Evolutionary conservation across 1,140 invertebrate genomes (phyloP), one percentile per base, ranked within the genome.

Genomic region (Eriosoma lanigerum): DNA sequence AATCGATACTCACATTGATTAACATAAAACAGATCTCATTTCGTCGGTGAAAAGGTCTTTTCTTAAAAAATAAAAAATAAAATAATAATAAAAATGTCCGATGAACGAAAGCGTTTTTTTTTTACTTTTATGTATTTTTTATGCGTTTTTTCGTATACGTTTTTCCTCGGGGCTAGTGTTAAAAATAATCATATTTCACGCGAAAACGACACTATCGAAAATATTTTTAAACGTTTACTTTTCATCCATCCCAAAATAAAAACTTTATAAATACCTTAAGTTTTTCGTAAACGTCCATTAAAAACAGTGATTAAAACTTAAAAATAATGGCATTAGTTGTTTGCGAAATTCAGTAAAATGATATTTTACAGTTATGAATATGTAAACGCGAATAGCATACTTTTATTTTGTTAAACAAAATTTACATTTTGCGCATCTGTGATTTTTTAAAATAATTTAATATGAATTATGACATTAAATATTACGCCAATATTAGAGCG

Each of bases 301-400:
- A n/a, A 62, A 62, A 62, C 58, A 8, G 60, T 32, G 60, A 62
- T 62, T 62, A 62, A 62, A 62, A 38, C 26, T 62, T 62, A 62
- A 62, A 62, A 32, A 62, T 32, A 62, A 62, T 32, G 26, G 10
- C 1, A 32, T 62, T 62, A 62, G 26, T 62, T 32, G 24, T 62
- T 62, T 32, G 8, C 19, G 60, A 10, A 62, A 62, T 62, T 29
- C 17, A 3, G 19, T 29, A 2, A n/a, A 62, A 62, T 32, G 9
- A 1, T 12, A 19, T 62, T 17, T 29, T 62, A 15, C 13, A 62
- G 58, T 62, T 13, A 6, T 8, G 17, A 29, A 62, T 19, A 24
- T 19, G 15, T 13, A n/a, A 24, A 62, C 17, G 58, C 26, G 17
- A 62, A 5, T 26, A 62, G 24, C 24, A 3, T 60, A 29, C 24